phyloP scores from a whole-genome alignment of 2,113 vertebrate species.

The Brachirus orientalis region DNA sequence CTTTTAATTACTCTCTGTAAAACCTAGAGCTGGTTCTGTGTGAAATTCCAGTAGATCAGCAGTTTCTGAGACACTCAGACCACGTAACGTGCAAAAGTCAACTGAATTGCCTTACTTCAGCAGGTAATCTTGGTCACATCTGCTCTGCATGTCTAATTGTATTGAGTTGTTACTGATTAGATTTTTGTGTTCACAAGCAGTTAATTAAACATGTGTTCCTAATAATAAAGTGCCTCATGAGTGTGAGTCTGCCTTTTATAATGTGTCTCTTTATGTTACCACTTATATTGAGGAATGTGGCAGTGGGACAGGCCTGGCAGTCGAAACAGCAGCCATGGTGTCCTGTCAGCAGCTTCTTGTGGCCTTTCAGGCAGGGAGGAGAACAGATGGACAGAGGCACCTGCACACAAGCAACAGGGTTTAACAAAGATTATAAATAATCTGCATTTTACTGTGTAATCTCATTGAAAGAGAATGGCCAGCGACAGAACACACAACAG shows the following conservation, averaged over 20 bases:
- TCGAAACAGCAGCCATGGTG: conserved; percentile 86
- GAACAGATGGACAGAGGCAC: conserved; percentile 84
- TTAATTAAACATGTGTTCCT: no score
- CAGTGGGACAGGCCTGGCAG: conserved; percentile 78
- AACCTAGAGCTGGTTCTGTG: no score
- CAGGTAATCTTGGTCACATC: no score
- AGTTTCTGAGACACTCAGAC: no score
- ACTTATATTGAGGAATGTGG: conserved; percentile 82
- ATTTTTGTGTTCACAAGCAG: no score
- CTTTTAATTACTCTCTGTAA: no score
- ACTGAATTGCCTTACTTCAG: no score
- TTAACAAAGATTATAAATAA: background rate
- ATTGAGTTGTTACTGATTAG: no score
- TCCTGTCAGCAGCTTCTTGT: conserved; percentile 75
- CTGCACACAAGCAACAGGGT: conserved; percentile 54
- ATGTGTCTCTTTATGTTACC: conserved; percentile 67
- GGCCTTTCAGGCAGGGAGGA: conserved; percentile 76
- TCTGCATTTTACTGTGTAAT: background rate
- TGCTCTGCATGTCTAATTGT: no score
- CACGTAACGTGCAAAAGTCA: no score
- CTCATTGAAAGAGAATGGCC: background rate
- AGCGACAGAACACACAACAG: background rate
- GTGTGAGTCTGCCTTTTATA: background rate
- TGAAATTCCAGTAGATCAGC: no score
- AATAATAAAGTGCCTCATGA: no score